phyloP scores from a whole-genome alignment of 2,888 invertebrate genomes.

The Macrophya annulata region DNA sequence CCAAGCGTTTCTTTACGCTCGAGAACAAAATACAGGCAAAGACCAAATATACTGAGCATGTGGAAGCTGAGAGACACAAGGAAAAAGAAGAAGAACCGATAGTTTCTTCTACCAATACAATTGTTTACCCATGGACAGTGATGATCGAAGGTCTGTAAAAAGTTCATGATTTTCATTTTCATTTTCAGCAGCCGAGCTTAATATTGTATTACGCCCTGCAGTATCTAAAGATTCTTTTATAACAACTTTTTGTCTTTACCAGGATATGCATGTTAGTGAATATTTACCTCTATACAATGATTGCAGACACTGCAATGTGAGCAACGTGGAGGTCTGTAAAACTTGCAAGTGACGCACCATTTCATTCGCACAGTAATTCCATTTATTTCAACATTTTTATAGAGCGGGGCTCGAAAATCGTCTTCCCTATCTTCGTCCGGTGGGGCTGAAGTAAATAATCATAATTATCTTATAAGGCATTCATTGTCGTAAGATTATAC shows the following conservation, averaged over 20 bases:
- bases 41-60: slow-evolving; percentile 98
- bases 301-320: slow-evolving; percentile 99
- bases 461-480: neutral
- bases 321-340: slow-evolving; percentile 99
- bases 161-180: slow-evolving; percentile 50
- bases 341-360: slow-evolving; percentile 99
- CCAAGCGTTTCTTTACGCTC: slow-evolving; percentile 91
- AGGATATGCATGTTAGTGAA: neutral
- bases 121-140: slow-evolving; percentile 99
- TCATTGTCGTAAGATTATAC: neutral
- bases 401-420: slow-evolving; percentile 97
- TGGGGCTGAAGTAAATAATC: slow-evolving; percentile 85
- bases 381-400: slow-evolving; percentile 98
- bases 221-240: slow-evolving; percentile 24
- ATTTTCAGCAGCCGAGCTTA: neutral
- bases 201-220: neutral
- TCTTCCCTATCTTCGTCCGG: slow-evolving; percentile 98
- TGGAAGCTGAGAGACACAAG: slow-evolving; percentile 97
- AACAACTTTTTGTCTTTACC: slow-evolving; percentile 42
- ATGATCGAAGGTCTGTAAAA: slow-evolving; percentile 98
- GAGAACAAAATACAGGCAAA: slow-evolving; percentile 96
- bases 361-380: slow-evolving; percentile 99
- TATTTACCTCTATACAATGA: slow-evolving; percentile 95
- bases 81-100: slow-evolving; percentile 99
- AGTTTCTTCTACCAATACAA: slow-evolving; percentile 98